Percentiles rank a stretch among this genome's conserved stretches.
phyloP scores from a whole-genome alignment of 2,888 invertebrate genomes.

The Serrognathus titanus region DNA sequence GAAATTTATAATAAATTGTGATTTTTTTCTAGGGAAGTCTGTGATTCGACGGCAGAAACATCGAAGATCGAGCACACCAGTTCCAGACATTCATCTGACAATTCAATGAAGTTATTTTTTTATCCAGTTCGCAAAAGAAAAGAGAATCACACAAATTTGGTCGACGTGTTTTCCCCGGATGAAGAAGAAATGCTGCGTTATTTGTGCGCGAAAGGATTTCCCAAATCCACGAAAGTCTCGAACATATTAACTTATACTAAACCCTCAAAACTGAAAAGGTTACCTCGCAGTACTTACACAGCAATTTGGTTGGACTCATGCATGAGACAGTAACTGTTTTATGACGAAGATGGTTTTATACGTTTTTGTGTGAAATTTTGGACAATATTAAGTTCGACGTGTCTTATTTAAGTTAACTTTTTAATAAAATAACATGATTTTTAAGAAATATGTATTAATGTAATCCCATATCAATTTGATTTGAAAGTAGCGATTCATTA shows the following conservation, averaged over 20 bases:
- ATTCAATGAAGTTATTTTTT: neutral
- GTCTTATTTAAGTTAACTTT: no score
- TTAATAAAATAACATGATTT: no score
- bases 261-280: neutral
- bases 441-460: no score
- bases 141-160: neutral
- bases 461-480: no score
- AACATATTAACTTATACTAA: no score
- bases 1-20: no score
- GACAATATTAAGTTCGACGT: neutral
- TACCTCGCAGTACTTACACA: constrained; percentile 4
- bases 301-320: constrained; percentile 10
- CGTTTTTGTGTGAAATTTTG: neutral
- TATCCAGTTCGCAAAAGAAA: neutral
- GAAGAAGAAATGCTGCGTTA: constrained; percentile 16
- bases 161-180: constrained; percentile 8
- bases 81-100: neutral
- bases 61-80: no score
- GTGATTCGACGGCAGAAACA: no score
- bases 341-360: neutral
- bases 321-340: neutral
- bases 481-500: no score
- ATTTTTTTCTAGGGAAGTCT: no score
- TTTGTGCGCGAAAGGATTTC: constrained; percentile 14
- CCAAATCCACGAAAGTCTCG: neutral